Conservation (phyloP, 2,113 vertebrate genomes). For the Cyprinus carpio region DNA sequence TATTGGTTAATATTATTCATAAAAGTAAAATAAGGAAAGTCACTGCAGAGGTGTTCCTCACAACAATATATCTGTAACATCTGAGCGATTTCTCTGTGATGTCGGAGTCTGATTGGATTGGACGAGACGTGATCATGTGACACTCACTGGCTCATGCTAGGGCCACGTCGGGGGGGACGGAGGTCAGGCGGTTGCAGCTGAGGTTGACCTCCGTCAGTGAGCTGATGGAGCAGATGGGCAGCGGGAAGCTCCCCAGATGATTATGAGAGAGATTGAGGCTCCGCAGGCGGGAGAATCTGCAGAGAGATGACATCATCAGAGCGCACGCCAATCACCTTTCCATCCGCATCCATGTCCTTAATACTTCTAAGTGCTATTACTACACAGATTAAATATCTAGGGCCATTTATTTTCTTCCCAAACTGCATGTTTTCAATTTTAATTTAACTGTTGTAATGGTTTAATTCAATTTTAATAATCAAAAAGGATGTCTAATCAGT, state of each 20-base stretch:
- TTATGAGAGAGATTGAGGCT: constrained; percentile 98
- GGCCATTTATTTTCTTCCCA: no score
- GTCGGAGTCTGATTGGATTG: no score
- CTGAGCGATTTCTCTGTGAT: no score
- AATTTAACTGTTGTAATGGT: not conserved
- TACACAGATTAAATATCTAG: no score
- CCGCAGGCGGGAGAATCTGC: constrained; percentile 91
- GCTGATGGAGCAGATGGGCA: constrained; percentile 86
- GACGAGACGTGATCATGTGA: not conserved
- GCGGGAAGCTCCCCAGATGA: constrained; percentile 88
- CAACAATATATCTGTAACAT: no score
- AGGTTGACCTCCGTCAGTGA: constrained; percentile 93
- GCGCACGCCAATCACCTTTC: no score
- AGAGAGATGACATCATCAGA: no score
- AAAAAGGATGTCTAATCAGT: not conserved
- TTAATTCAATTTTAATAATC: not conserved
- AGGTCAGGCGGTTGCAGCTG: constrained; percentile 89
- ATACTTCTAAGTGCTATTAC: no score
- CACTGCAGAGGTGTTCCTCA: no score
- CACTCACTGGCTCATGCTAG: constrained; percentile 87
- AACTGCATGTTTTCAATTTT: not conserved
- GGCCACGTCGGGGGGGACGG: constrained; percentile 80
- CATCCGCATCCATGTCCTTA: no score
- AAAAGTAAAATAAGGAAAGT: not conserved
- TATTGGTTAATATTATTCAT: not conserved